phyloP scores from a whole-genome alignment of 2,888 invertebrate genomes.

The Nephrotoma guestfalica region DNA sequence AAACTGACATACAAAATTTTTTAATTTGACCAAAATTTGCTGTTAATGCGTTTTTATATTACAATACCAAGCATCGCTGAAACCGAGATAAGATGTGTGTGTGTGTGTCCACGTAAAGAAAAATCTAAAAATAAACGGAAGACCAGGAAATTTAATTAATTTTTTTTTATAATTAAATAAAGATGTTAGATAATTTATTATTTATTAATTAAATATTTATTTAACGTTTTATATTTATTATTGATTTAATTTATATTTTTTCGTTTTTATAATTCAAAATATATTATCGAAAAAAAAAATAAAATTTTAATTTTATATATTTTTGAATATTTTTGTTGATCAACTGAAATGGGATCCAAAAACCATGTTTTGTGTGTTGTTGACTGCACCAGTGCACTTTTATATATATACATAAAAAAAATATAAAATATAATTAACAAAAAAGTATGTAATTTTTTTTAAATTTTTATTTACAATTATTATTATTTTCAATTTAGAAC shows the following conservation, averaged over 20 bases:
- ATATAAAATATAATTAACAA: not conserved
- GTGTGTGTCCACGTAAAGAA: not conserved
- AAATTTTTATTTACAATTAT: slow-evolving; percentile 1
- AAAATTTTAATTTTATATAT: slow-evolving; percentile 8
- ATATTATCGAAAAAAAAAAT: slow-evolving; percentile 9
- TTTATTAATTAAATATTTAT: not conserved
- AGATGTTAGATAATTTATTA: not conserved
- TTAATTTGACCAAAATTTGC: not conserved
- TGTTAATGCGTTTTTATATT: not conserved
- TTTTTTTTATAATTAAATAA: not conserved
- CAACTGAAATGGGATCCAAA: slow-evolving; percentile 11
- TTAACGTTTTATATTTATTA: not conserved
- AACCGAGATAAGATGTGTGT: not conserved
- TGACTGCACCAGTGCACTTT: slow-evolving; percentile 16
- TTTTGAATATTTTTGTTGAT: slow-evolving; percentile 9
- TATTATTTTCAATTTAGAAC: slow-evolving; percentile 5
- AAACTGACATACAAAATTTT: not conserved
- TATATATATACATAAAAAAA: slow-evolving; percentile 5
- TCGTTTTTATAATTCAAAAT: slow-evolving; percentile 13
- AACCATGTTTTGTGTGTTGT: slow-evolving; percentile 15
- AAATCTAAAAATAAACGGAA: not conserved
- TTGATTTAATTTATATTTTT: not conserved
- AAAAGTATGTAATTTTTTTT: slow-evolving; percentile 4
- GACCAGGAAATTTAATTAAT: not conserved
- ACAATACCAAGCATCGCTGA: not conserved